Evolutionary conservation across 2,888 invertebrate species (phyloP).

Genomic region (Drosophila tripunctata): DNA sequence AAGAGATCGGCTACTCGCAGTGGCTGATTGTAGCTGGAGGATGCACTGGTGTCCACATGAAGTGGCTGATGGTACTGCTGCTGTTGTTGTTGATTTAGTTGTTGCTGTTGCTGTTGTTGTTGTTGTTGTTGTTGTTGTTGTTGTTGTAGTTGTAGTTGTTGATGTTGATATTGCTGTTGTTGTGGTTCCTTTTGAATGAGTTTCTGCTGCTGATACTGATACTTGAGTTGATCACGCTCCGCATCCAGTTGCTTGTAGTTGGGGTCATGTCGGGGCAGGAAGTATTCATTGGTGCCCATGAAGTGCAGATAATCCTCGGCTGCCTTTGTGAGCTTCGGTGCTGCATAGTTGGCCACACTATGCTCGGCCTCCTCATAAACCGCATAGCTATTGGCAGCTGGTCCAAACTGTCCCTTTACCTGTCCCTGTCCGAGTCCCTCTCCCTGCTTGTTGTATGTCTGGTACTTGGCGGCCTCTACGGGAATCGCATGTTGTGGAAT

Average conservation of each 20-base stretch:
- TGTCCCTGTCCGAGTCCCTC: neutral
- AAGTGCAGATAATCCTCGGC: constrained; percentile 82
- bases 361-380: constrained; percentile 79
- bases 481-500: constrained; percentile 69
- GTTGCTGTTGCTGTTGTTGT: constrained; percentile 26
- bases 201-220: constrained; percentile 50
- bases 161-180: constrained; percentile 32
- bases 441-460: constrained; percentile 1
- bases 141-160: constrained; percentile 25
- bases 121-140: constrained; percentile 36
- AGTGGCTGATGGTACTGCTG: constrained; percentile 10
- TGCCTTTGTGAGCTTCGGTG: constrained; percentile 62
- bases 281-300: constrained; percentile 82
- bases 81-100: constrained; percentile 25
- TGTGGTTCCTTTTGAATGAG: constrained; percentile 55
- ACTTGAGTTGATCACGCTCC: constrained; percentile 59
- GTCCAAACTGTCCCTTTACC: constrained; percentile 25
- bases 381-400: constrained; percentile 50
- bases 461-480: constrained; percentile 44
- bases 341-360: constrained; percentile 20
- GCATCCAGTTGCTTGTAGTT: constrained; percentile 79
- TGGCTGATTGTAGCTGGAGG: constrained; percentile 56
- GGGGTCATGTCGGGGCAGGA: constrained; percentile 81
- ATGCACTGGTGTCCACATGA: constrained; percentile 41
- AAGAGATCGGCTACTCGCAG: constrained; percentile 66